Conservation (phyloP, 2,113 vertebrate genomes). For the Piprites chloris region DNA sequence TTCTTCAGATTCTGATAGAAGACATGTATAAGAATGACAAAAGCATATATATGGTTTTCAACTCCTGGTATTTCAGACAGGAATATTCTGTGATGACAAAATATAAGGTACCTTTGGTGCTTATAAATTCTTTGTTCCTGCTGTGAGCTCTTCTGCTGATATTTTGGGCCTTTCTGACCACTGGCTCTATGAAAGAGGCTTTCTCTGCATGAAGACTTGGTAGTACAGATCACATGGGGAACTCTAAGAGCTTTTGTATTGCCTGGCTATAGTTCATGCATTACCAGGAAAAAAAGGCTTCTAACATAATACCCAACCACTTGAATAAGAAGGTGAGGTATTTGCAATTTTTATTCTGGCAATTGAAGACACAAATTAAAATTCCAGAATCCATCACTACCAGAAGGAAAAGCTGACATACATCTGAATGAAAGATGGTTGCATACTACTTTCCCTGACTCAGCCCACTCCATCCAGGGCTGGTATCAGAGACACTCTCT, state of each 20-base stretch:
- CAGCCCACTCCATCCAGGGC: not conserved
- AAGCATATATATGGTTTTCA: not conserved
- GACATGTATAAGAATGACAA: not conserved
- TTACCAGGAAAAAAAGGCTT: not conserved
- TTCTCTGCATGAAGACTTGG: not conserved
- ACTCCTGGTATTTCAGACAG: not conserved
- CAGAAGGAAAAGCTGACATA: not conserved
- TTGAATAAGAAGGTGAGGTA: not conserved
- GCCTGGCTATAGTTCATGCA: not conserved
- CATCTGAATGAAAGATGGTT: not conserved
- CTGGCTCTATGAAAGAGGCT: not conserved
- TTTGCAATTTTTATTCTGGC: not conserved
- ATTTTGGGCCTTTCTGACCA: not conserved
- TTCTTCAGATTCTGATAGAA: not conserved
- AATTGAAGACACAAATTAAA: not conserved
- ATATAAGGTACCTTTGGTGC: not conserved
- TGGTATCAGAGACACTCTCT: not conserved
- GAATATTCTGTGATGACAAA: not conserved
- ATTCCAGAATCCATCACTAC: not conserved
- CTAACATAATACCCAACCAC: not conserved
- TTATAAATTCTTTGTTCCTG: not conserved
- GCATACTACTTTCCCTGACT: not conserved
- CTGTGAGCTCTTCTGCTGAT: not conserved
- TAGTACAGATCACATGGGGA: not conserved
- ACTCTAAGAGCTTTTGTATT: not conserved